phyloP scores from a whole-genome alignment of 2,888 invertebrate genomes.

The Eupithecia subumbrata region DNA sequence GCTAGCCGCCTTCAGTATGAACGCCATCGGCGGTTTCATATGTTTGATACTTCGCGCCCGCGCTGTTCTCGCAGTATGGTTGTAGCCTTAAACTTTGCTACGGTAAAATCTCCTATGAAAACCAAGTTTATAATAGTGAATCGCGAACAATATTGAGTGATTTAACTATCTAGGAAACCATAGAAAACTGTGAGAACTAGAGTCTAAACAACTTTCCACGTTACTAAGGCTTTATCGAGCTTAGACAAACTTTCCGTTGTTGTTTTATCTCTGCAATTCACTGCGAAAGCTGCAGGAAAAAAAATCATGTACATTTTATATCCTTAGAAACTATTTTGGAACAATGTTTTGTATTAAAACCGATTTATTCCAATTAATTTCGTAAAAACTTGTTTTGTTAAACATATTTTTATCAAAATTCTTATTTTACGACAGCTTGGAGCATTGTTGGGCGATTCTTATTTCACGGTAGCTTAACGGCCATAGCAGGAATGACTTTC shows the following conservation, averaged over 20 bases:
- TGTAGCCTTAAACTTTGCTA: neutral
- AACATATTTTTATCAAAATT: neutral
- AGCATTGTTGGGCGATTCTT: conserved; percentile 67
- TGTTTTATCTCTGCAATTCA: neutral
- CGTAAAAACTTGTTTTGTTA: neutral
- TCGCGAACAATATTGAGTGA: neutral
- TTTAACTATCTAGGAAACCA: neutral
- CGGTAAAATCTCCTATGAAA: neutral
- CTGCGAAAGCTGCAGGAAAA: neutral
- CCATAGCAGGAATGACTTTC: conserved; percentile 46
- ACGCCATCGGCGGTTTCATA: too few relatives aligned
- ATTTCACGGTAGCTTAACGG: conserved; percentile 76
- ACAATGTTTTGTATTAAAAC: neutral
- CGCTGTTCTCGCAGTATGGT: too few relatives aligned
- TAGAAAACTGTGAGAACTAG: neutral
- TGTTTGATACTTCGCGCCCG: too few relatives aligned
- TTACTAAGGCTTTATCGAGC: conserved; percentile 3
- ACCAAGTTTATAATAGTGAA: neutral
- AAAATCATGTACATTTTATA: neutral
- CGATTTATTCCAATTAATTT: neutral
- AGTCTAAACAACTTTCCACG: neutral
- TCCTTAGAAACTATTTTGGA: neutral
- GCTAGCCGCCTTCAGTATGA: too few relatives aligned
- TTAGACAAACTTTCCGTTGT: neutral
- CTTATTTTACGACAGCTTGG: conserved; percentile 54